Evolutionary conservation across 2,113 vertebrate genomes (phyloP).

Genomic region (Octodon degus): DNA sequence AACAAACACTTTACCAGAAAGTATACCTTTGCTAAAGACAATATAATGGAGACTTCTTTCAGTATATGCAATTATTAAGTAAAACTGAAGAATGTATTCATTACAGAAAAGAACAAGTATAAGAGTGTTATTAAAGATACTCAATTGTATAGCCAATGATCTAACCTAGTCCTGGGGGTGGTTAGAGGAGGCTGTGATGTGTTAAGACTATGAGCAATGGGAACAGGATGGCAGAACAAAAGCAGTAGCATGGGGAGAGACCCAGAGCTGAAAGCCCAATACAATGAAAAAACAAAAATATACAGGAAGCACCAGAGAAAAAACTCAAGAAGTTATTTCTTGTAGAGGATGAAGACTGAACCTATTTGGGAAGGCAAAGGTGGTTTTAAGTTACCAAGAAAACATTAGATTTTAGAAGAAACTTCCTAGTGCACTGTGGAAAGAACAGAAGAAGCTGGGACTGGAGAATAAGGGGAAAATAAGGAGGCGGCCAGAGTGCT

Average conservation of each 20-base stretch:
- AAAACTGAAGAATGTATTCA: not conserved
- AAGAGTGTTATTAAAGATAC: not conserved
- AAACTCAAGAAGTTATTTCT: not conserved
- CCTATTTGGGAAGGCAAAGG: not conserved
- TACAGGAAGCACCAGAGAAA: not conserved
- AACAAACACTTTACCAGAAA: not conserved
- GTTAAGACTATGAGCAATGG: not conserved
- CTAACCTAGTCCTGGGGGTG: not conserved
- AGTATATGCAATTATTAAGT: not conserved
- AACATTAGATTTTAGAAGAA: not conserved
- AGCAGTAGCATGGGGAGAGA: not conserved
- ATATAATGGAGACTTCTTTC: not conserved
- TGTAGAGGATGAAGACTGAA: not conserved
- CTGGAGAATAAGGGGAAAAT: not conserved
- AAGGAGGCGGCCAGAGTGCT: not conserved
- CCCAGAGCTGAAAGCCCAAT: not conserved
- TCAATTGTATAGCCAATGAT: not conserved
- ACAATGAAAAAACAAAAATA: not conserved
- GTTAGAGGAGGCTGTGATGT: not conserved
- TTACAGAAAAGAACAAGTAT: not conserved
- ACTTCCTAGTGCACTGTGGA: not conserved
- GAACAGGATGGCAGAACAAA: not conserved
- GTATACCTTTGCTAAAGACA: not conserved
- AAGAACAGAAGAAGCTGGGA: not conserved
- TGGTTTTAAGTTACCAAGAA: constrained; percentile 16